A percentile compares a stretch with the other conserved stretches of the same genome.
phyloP scores from a whole-genome alignment of 2,888 invertebrate species.

The Pterostichus madidus region DNA sequence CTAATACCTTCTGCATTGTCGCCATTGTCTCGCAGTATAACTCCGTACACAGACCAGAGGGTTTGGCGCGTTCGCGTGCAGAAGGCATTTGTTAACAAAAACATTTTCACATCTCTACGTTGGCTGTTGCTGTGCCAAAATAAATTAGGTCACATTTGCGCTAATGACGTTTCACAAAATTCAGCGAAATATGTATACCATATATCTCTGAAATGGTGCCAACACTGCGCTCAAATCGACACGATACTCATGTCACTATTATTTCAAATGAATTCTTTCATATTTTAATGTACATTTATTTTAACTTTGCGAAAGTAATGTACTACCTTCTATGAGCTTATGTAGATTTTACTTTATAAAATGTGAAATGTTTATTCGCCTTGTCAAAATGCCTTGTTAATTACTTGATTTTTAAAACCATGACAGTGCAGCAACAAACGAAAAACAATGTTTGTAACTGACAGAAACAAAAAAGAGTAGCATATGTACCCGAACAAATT shows the following conservation, averaged over 20 bases:
- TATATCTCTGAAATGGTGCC: conserved; percentile 37
- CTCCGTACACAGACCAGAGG: neutral
- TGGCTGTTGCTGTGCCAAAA: conserved; percentile 50
- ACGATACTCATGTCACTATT: conserved; percentile 14
- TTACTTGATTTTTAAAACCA: too few species aligned
- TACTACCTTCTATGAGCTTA: too few species aligned
- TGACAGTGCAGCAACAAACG: too few species aligned
- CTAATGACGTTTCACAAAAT: conserved; percentile 56
- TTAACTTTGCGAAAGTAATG: too few species aligned
- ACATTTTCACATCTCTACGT: conserved; percentile 39
- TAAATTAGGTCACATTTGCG: conserved; percentile 55
- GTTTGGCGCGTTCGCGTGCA: conserved; percentile 26
- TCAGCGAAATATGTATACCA: conserved; percentile 41
- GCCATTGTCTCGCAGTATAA: neutral
- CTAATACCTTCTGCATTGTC: conserved; percentile 34
- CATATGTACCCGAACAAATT: too few species aligned
- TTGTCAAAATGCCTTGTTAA: too few species aligned
- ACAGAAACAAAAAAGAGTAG: too few species aligned
- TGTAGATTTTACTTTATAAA: too few species aligned
- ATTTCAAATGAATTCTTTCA: conserved; percentile 15
- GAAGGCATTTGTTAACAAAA: conserved; percentile 49
- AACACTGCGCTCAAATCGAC: conserved; percentile 34
- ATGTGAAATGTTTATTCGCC: too few species aligned
- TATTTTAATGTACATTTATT: conserved; percentile 7
- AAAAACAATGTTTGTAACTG: too few species aligned